These are phyloP conservation scores for Plectropomus leopardus DNA, from an alignment of 2,113 vertebrate species.

Conservation along the genomic window DNA sequence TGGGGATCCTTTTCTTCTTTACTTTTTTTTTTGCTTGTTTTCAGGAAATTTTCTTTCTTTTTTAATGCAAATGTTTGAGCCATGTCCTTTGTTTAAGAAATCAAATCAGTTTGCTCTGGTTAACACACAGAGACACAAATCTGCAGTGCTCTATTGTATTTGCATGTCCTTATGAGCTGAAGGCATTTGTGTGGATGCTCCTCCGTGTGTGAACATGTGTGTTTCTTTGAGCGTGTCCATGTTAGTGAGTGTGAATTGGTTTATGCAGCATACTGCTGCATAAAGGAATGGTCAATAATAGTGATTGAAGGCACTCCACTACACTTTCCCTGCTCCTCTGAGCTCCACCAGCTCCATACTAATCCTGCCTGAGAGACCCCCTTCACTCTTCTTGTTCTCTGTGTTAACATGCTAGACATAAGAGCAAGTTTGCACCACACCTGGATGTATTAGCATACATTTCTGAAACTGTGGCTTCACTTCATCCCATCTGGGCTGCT, in stretches of 20 bases:
- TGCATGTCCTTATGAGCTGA: slow-evolving; percentile 58
- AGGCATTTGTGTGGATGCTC: slow-evolving; percentile 52
- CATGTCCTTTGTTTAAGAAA: too few relatives aligned
- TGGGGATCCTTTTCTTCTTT: too few relatives aligned
- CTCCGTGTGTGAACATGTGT: slow-evolving; percentile 8
- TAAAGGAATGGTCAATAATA: slow-evolving; percentile 80
- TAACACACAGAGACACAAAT: slow-evolving; percentile 30
- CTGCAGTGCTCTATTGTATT: slow-evolving; percentile 6
- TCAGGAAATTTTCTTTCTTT: too few relatives aligned
- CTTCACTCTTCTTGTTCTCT: slow-evolving; percentile 48
- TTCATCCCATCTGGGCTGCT: slow-evolving; percentile 68
- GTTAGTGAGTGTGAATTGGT: slow-evolving; percentile 58
- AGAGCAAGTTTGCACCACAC: slow-evolving; percentile 52
- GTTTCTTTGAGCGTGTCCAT: slow-evolving; percentile 19
- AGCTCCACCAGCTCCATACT: slow-evolving; percentile 77
- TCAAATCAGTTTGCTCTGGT: too few relatives aligned
- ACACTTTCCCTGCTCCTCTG: slow-evolving; percentile 63
- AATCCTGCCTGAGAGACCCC: slow-evolving; percentile 75
- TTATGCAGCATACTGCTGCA: slow-evolving; percentile 63
- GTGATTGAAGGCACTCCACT: slow-evolving; percentile 71
- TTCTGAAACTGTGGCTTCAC: slow-evolving; percentile 59
- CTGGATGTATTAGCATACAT: slow-evolving; percentile 59
- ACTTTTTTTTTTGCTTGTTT: too few relatives aligned
- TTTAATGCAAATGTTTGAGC: too few relatives aligned
- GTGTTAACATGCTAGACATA: slow-evolving; percentile 18